Evolutionary conservation across 1,140 invertebrate genomes (phyloP), one percentile per base, ranked within the genome.

Genomic region (Drosophila rufa): DNA sequence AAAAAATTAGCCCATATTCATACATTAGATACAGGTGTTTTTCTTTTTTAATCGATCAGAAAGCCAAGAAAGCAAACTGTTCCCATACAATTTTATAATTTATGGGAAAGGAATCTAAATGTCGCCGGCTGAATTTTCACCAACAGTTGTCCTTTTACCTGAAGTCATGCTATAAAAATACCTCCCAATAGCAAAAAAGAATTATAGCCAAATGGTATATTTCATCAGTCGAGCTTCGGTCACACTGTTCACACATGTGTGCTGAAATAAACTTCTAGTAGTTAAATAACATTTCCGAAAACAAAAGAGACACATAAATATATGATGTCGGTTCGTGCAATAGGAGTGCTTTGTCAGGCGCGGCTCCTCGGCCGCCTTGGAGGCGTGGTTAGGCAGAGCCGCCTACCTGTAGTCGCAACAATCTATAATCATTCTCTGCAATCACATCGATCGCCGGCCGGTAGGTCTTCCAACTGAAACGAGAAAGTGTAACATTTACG

Each of bases 251-350:
- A 78, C 69, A 75, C 80, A 82, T 82, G 80, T 82, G 80, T 61
- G 60, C 60, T 62, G 55, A 25, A 46, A 46, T 27, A 65, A 65
- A 51, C 12, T 43, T 64, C 33, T 22, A 30, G 33, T 33, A 70
- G 76, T 83, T 83, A 27, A 75, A 75, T 83, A 83, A 84, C 81
- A 84, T 33, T 50, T 58, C 5, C 33, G 36, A 50, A 43, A 45
- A 67, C 46, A 51, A 12, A 38, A 40, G 5, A 15, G 8, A 19
- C 15, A 27, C 0, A 36, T 19, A 22, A 43, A 14, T 9, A 30
- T 17, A 45, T n/a, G 30, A 73, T 73, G 70, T 73, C 70, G 15
- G 22, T 73, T 14, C 67, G 70, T 40, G 70, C 68, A 5, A 73
- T 73, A 33, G 70, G 70, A 38, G 30, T 73, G 19, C 30, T 73